Evolutionary conservation across 1,140 invertebrate genomes (phyloP).

Genomic region (Anthonomus grandis): DNA sequence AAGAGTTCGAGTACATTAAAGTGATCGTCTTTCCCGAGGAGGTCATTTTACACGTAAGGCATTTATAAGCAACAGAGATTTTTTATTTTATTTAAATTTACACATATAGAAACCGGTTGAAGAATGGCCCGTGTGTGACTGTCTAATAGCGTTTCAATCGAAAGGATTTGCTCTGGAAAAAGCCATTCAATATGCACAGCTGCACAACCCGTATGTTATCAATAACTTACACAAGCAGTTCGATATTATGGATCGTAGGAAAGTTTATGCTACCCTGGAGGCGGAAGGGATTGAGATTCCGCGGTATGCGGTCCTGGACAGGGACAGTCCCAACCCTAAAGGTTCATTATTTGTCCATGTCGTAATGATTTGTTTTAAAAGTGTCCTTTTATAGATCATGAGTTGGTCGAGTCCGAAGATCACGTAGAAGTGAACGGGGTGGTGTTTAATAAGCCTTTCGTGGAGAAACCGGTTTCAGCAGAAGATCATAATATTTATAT

Average conservation of each 20-base stretch:
- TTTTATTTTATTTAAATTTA: slow-evolving; percentile 3
- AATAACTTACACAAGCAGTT: slow-evolving; percentile 99
- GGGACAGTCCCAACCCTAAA: slow-evolving; percentile 88
- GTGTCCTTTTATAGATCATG: slow-evolving; percentile 73
- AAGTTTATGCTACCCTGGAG: slow-evolving; percentile 93
- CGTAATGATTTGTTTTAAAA: background rate
- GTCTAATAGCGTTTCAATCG: slow-evolving; percentile 97
- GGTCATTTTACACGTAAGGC: slow-evolving; percentile 80
- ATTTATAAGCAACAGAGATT: background rate
- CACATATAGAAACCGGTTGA: slow-evolving; percentile 83
- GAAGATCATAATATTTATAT: slow-evolving; percentile 99
- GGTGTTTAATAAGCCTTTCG: slow-evolving; percentile 98
- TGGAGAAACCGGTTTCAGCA: slow-evolving; percentile 97
- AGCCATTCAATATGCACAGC: slow-evolving; percentile 93
- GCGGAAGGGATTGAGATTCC: slow-evolving; percentile 96
- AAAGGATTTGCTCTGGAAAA: slow-evolving; percentile 98
- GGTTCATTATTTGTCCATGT: slow-evolving; percentile 54
- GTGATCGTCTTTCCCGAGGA: slow-evolving; percentile 91
- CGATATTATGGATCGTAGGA: slow-evolving; percentile 91
- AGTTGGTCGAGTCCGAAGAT: slow-evolving; percentile 95
- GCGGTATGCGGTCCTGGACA: slow-evolving; percentile 92
- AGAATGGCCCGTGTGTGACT: slow-evolving; percentile 97
- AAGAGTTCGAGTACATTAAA: slow-evolving; percentile 95
- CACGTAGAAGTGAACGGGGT: slow-evolving; percentile 98
- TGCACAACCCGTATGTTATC: slow-evolving; percentile 94